Conservation (phyloP, 1,140 invertebrate genomes). For the Drosophila murphyi region DNA sequence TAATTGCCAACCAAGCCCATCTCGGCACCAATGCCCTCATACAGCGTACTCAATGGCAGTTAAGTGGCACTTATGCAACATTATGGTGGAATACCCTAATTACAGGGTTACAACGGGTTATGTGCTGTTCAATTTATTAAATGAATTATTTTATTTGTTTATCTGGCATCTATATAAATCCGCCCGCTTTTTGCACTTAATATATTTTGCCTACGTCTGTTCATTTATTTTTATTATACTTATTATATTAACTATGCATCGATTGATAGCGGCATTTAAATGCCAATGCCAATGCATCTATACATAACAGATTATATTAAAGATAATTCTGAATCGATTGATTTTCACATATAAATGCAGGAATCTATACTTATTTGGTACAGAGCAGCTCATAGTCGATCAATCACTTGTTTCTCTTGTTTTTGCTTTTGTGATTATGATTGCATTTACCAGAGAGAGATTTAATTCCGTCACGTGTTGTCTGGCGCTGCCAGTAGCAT, state of each 20-base stretch:
- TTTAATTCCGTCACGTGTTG: constrained; percentile 68
- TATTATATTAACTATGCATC: too few relatives aligned
- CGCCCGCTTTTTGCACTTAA: too few relatives aligned
- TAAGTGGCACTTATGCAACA: constrained; percentile 62
- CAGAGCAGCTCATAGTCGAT: background rate
- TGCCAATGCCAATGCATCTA: too few relatives aligned
- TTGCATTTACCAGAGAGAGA: constrained; percentile 52
- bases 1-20: constrained; percentile 39
- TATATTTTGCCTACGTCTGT: too few relatives aligned
- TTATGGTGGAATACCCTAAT: constrained; percentile 20
- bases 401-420: background rate
- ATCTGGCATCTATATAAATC: too few relatives aligned
- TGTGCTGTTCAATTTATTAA: background rate
- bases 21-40: background rate
- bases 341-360: background rate
- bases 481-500: constrained; percentile 40
- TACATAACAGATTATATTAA: too few relatives aligned
- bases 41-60: constrained; percentile 7
- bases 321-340: too few relatives aligned
- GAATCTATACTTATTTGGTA: background rate
- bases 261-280: too few relatives aligned
- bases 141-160: background rate
- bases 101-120: background rate
- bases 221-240: too few relatives aligned
- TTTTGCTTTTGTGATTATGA: constrained; percentile 71